Evolutionary conservation across 2,113 vertebrate genomes (phyloP).

Genomic region (Nesogale talazaci): DNA sequence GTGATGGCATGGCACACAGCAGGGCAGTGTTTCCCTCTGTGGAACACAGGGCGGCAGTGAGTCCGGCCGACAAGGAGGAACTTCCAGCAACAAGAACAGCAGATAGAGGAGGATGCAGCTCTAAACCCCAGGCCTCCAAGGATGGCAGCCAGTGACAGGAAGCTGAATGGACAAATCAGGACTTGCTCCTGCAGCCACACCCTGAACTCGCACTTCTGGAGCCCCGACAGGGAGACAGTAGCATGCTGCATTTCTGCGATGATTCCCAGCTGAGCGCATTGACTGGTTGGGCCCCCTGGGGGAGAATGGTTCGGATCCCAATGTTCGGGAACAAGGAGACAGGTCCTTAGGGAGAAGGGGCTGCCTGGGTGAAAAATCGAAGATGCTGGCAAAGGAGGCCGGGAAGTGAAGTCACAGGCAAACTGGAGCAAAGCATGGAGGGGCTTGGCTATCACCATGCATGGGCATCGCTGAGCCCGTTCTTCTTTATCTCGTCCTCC

Average conservation of each 20-base stretch:
- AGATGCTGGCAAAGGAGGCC: neutral
- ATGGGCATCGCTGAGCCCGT: neutral
- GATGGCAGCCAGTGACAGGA: no score
- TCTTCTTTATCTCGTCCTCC: neutral
- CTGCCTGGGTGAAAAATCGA: neutral
- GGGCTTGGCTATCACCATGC: rapidly evolving
- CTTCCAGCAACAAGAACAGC: neutral
- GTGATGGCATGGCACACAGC: neutral
- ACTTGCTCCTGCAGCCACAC: neutral
- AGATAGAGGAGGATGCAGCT: neutral
- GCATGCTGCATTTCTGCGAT: neutral
- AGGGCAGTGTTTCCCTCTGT: no score
- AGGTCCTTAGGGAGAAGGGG: neutral
- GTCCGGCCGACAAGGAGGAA: no score
- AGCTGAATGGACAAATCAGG: neutral
- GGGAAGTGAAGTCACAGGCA: neutral
- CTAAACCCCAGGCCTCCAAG: no score
- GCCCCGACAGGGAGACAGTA: neutral
- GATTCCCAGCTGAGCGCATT: neutral
- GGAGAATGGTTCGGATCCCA: neutral
- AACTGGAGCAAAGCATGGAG: neutral
- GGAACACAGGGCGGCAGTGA: no score
- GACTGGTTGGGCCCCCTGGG: neutral
- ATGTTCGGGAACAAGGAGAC: neutral
- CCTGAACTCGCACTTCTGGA: neutral